A percentile compares a stretch with the other conserved stretches of the same genome.
Conservation (phyloP, 2,888 invertebrate species). For the Digitonthophagus gazella region DNA sequence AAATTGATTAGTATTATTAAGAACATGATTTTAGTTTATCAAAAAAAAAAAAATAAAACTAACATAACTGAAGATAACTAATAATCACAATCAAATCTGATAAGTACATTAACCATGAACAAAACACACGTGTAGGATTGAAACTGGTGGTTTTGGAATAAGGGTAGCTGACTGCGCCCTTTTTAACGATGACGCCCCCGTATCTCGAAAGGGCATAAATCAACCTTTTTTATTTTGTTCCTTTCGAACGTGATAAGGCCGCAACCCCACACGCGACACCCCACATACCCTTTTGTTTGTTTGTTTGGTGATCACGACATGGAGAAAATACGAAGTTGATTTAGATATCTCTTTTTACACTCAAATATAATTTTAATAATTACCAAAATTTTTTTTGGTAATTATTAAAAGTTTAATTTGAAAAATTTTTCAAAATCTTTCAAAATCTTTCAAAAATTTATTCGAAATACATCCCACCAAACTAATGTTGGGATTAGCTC, state of each 20-base stretch:
- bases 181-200: conserved; percentile 12
- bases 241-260: conserved; percentile 14
- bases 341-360: not conserved
- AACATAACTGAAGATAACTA: too few species aligned
- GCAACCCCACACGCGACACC: not conserved
- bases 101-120: conserved; percentile 26
- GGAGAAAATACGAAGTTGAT: not conserved
- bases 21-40: too few species aligned
- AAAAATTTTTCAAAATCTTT: not conserved
- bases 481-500: not conserved
- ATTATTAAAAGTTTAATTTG: too few species aligned
- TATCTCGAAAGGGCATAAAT: conserved; percentile 24
- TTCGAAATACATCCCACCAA: not conserved
- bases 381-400: too few species aligned
- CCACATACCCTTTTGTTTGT: not conserved
- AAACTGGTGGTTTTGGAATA: conserved; percentile 1
- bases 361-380: too few species aligned
- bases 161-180: not conserved
- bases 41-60: too few species aligned
- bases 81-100: conserved; percentile 27
- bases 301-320: not conserved
- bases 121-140: conserved; percentile 19
- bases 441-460: not conserved
- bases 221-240: conserved; percentile 26
- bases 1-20: too few species aligned